Evolutionary conservation across 64 coral and sea anemone species (phyloP).

Genomic region (Dendrophyllia cribrosa): DNA sequence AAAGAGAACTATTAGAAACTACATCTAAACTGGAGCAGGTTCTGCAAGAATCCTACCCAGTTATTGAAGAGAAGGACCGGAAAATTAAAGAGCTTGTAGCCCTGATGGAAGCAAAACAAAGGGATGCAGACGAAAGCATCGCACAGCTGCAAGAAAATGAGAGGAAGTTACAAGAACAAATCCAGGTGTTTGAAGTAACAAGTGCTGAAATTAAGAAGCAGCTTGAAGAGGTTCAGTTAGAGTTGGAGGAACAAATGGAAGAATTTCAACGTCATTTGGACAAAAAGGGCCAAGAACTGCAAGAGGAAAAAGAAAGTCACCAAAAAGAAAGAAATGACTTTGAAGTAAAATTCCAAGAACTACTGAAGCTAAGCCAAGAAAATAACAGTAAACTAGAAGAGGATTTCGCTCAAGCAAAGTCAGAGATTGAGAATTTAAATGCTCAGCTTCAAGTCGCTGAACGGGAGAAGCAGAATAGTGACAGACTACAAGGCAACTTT

Average conservation of each 20-base stretch:
- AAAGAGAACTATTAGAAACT: constrained; percentile 8
- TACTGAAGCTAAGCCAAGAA: background rate
- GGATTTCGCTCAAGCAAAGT: constrained; percentile 32
- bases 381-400: constrained; percentile 2
- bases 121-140: constrained; percentile 15
- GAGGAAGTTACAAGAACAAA: constrained; percentile 30
- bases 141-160: constrained; percentile 32
- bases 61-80: constrained; percentile 31
- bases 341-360: constrained; percentile 5
- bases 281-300: background rate
- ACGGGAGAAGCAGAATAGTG: constrained; percentile 70
- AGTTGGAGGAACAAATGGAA: background rate
- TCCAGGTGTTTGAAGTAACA: background rate
- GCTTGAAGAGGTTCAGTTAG: background rate
- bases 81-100: constrained; percentile 1
- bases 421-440: constrained; percentile 35
- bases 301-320: background rate
- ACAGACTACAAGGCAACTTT: constrained; percentile 78
- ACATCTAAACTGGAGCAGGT: constrained; percentile 19
- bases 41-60: constrained; percentile 7
- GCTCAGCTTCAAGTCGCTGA: constrained; percentile 36
- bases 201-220: constrained; percentile 19
- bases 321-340: background rate
- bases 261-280: background rate
- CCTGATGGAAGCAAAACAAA: background rate